phyloP scores from a whole-genome alignment of 2,888 invertebrate species.

The Eristalinus sepulchralis region DNA sequence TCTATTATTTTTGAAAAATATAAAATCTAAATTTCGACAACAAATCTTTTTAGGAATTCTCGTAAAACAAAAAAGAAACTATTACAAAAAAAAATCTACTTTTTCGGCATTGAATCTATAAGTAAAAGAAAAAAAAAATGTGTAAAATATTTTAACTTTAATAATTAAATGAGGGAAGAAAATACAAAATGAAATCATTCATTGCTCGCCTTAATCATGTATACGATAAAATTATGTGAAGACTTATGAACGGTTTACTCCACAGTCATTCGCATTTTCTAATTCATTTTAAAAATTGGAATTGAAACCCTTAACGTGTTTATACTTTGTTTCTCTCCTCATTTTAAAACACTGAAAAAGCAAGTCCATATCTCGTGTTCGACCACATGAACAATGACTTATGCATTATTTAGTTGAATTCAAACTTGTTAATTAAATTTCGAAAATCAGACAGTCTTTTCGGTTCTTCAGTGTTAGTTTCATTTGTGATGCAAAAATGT shows the following conservation, averaged over 20 bases:
- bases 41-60: conserved; percentile 60
- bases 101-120: conserved; percentile 64
- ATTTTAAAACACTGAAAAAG: conserved; percentile 19
- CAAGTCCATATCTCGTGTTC: conserved; percentile 7
- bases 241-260: conserved; percentile 57
- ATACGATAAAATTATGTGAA: conserved; percentile 73
- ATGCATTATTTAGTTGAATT: conserved; percentile 34
- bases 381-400: not conserved
- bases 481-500: conserved; percentile 67
- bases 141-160: conserved; percentile 66
- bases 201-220: conserved; percentile 76
- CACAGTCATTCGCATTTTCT: conserved; percentile 42
- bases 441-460: not conserved
- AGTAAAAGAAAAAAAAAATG: conserved; percentile 42
- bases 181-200: conserved; percentile 65
- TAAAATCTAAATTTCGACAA: conserved; percentile 36
- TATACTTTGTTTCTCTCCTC: not conserved
- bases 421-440: not conserved
- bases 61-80: conserved; percentile 34
- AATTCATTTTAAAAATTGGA: conserved; percentile 30
- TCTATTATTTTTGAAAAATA: conserved; percentile 47
- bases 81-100: conserved; percentile 16
- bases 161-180: conserved; percentile 45
- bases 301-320: conserved; percentile 23
- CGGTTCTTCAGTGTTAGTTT: conserved; percentile 33